phyloP scores from a whole-genome alignment of 37 sponge, comb jelly and placozoan species.

The Tethya wilhelma region DNA sequence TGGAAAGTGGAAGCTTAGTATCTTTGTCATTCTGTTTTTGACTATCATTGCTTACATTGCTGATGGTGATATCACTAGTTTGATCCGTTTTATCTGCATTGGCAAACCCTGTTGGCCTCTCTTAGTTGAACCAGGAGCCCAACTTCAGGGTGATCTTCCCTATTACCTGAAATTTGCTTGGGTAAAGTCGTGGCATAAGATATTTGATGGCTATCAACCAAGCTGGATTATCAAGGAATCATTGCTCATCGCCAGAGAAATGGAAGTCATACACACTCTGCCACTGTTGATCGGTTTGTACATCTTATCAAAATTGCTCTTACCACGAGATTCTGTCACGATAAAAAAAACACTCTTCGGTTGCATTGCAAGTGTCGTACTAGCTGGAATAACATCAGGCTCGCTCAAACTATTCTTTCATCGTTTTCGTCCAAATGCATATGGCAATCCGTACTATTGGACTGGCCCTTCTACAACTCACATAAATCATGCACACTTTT shows the following conservation, averaged over 20 bases:
- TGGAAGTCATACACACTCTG: constrained; percentile 20
- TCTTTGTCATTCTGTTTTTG: neutral
- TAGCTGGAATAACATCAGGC: constrained; percentile 35
- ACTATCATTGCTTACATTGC: constrained; percentile 9
- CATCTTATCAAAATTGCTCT: constrained; percentile 1
- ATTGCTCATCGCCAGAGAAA: too few species aligned
- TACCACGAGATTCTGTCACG: neutral
- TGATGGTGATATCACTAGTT: constrained; percentile 39
- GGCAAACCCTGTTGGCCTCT: constrained; percentile 48
- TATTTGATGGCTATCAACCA: constrained; percentile 22
- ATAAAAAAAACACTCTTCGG: constrained; percentile 30
- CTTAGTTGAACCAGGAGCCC: constrained; percentile 6
- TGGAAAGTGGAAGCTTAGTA: constrained; percentile 15
- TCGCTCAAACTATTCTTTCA: constrained; percentile 34
- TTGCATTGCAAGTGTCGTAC: constrained; percentile 38
- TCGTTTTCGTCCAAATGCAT: constrained; percentile 51
- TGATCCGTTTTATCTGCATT: constrained; percentile 11
- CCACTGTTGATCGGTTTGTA: constrained; percentile 36
- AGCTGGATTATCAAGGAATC: neutral
- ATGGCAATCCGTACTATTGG: constrained; percentile 58
- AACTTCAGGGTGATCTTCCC: neutral
- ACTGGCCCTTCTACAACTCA: constrained; percentile 34
- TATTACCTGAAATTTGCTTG: constrained; percentile 42
- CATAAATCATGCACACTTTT: constrained; percentile 36
- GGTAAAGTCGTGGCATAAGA: constrained; percentile 34